Base-by-base conservation (phyloP, 2,797 vertebrate species). In the Hapalemur alaotrensis region DNA sequence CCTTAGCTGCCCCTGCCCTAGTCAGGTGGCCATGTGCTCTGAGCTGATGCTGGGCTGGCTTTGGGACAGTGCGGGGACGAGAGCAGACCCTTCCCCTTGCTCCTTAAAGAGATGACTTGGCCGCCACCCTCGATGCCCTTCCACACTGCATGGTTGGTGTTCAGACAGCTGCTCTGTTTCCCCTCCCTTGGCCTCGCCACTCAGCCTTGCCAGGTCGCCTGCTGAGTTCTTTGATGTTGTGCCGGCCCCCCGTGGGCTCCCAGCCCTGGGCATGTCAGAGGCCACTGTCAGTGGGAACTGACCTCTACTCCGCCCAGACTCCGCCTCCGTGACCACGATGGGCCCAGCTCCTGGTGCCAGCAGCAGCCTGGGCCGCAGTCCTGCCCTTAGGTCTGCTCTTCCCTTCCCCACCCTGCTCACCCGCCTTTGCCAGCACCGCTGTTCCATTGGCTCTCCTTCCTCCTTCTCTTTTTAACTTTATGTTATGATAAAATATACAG, bases 371-470 rank as follows among this genome's bases (percentile, higher is more conserved):
- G 4, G 38, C 89, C 32, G 63, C 23, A 17, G 57, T 41, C 23
- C 83, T 61, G 61, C 35, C 5, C 63, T 84, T 52, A 7, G 35
- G 41, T 80, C 82, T 76, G 41, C 6, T 14, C 25, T 52, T 50
- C n/a, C 38, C 52, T 80, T 46, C 59, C 41, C 86, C 41, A 80
- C 57, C 69, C 82, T 91, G 85, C 92, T 97, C 97, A 94, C 97
- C 83, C 97, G 93, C 57, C 52, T 76, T 11, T 48, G 35, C 41
- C 98, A 98, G 97, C 95, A 91, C 80, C 70, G 35, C 87, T 32
- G 65, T 76, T 75, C 50, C 61, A 76, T 94, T 91, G 94, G 94
- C 48, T 96, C 89, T 91, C 93, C 96, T 97, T 96, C 97, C 30
- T 38, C 63, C 32, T 79, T 63, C 41, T 59, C 14, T 30, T 46